Percentiles rank a stretch among this genome's conserved stretches.
Conservation (phyloP, 2,113 vertebrate genomes). For the Nothoprocta pentlandii region DNA sequence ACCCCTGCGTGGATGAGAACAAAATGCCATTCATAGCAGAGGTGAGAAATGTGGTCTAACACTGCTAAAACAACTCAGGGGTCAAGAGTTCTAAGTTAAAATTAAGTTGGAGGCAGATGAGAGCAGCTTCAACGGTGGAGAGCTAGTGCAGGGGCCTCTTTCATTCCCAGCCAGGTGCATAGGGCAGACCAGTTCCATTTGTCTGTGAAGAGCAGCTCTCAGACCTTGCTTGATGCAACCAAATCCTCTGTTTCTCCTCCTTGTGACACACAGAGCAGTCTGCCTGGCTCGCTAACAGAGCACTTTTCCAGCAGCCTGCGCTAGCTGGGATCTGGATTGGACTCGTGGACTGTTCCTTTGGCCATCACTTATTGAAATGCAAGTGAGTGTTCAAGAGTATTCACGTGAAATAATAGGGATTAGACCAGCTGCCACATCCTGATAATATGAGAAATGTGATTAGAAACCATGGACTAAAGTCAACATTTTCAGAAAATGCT, state of each 20-base stretch:
- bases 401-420: not conserved
- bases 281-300: not conserved
- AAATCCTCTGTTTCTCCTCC: not conserved
- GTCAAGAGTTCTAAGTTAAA: not conserved
- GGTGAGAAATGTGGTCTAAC: not conserved
- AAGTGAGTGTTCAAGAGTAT: not conserved
- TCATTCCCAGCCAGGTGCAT: not conserved
- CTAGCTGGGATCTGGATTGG: not conserved
- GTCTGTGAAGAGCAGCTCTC: not conserved
- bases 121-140: not conserved
- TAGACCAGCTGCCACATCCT: not conserved
- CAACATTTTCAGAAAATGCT: not conserved
- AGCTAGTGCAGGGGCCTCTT: not conserved
- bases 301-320: not conserved
- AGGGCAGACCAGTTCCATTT: not conserved
- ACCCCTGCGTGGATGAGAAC: not conserved
- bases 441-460: not conserved
- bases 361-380: not conserved
- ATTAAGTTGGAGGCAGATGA: not conserved
- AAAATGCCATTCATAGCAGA: not conserved
- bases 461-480: not conserved
- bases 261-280: not conserved
- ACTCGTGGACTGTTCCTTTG: not conserved
- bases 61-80: not conserved
- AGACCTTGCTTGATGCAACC: not conserved